These are phyloP conservation scores for Tetragnatha montana DNA, from an alignment of 2,888 invertebrate genomes.

Conservation along the genomic window DNA sequence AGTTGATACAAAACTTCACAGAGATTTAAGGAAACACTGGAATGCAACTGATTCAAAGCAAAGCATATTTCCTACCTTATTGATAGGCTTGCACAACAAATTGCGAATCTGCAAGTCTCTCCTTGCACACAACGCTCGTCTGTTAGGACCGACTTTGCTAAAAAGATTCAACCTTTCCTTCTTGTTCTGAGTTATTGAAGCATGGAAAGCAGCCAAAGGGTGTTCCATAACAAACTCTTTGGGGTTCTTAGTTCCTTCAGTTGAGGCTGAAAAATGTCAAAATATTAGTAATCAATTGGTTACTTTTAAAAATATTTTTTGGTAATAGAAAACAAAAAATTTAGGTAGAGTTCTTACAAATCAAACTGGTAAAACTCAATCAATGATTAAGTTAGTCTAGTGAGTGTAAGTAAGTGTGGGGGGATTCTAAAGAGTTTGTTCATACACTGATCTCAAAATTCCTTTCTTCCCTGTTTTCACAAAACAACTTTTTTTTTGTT, in stretches of 20 bases:
- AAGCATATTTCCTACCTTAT: constrained; percentile 52
- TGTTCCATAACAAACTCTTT: constrained; percentile 71
- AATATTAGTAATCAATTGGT: too few species aligned
- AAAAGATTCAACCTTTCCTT: constrained; percentile 78
- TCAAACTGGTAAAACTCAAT: neutral
- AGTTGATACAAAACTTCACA: too few species aligned
- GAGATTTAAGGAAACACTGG: too few species aligned
- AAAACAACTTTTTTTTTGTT: too few species aligned
- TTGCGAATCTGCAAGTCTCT: constrained; percentile 84
- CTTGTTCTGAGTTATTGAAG: constrained; percentile 73
- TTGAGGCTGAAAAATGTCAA: constrained; percentile 9
- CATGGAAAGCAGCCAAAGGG: constrained; percentile 75
- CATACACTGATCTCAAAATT: too few species aligned
- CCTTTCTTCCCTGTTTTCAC: too few species aligned
- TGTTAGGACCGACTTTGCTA: constrained; percentile 84
- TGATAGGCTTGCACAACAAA: constrained; percentile 75
- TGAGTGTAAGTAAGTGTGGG: too few species aligned
- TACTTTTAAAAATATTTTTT: neutral
- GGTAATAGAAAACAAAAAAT: neutral
- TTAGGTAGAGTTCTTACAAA: neutral
- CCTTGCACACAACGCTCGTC: constrained; percentile 86
- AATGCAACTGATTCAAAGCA: too few species aligned
- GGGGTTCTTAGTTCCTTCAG: constrained; percentile 24
- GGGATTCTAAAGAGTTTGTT: too few species aligned
- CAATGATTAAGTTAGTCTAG: neutral